A percentile compares a stretch with the other conserved stretches of the same genome.
phyloP scores from a whole-genome alignment of 2,113 vertebrate species.

The Chloropsis hardwickii region DNA sequence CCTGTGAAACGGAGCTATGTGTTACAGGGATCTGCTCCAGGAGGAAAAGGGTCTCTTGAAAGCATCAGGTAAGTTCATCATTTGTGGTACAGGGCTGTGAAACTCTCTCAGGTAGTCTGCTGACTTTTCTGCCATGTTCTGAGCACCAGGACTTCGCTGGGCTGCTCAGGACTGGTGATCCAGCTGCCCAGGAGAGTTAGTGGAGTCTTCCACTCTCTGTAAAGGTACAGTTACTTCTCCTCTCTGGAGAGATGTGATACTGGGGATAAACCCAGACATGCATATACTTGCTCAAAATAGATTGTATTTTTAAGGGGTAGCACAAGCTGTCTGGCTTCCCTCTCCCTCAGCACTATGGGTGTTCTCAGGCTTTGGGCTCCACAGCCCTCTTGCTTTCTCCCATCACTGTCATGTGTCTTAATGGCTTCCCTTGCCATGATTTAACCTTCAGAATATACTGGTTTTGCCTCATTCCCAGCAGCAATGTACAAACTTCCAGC shows the following conservation, averaged over 20 bases:
- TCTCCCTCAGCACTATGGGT: rapidly evolving
- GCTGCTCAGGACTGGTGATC: not conserved
- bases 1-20: rapidly evolving
- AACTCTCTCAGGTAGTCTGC: not conserved
- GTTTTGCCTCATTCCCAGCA: not conserved
- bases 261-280: not conserved
- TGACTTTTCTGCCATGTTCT: rapidly evolving
- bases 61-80: not conserved
- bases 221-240: not conserved
- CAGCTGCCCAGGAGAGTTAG: not conserved
- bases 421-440: not conserved
- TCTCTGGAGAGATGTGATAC: not conserved
- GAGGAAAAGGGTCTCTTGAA: not conserved
- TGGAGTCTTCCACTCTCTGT: not conserved
- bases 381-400: not conserved
- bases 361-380: not conserved
- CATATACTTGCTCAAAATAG: not conserved
- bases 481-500: not conserved
- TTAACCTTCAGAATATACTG: not conserved
- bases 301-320: not conserved
- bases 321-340: not conserved
- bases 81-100: not conserved
- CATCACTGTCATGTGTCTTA: rapidly evolving
- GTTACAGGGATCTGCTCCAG: not conserved
- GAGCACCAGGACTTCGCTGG: rapidly evolving